Base-by-base conservation (phyloP, 2,888 invertebrate species). In the Aphrophora alni region DNA sequence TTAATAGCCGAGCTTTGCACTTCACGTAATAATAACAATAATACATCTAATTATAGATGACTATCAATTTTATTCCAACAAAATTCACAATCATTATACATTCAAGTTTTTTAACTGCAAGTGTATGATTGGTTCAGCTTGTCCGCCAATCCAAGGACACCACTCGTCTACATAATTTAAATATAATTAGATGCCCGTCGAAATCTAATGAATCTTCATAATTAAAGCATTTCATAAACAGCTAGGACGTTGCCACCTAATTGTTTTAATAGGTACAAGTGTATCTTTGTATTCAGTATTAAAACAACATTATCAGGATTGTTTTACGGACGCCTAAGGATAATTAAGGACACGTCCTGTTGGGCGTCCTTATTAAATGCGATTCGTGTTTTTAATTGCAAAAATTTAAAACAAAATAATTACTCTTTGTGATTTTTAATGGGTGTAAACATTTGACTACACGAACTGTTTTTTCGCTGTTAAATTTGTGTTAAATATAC, bases 1-100 rank as follows among this genome's bases (percentile, higher is more conserved):
- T 73, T 79, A 74, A 59, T 59, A 4, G 10, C 59, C 59, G 4
- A 2, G 5, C 59, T 3, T 21, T 59, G 59, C 59, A 59, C 5
- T 59, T 59, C 74, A 69, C 78, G n/a, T n/a, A 68, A 73, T 78
- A 78, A 78, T 78, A 73, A 73, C 78, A 78, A 79, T 79, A 79
- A 79, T 79, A 79, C 33, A 74, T 25, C 74, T 79, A 79, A 79
- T 79, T 74, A 79, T 68, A 38, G 78, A 79, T 79, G 78, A 79
- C 78, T 79, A 79, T 79, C 78, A 79, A 79, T 79, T 74, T 78
- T 44, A 44, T 44, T 5, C 21, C 10, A 59, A 59, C 59, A 59
- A 59, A 59, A 59, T 59, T 59, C 59, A 59, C 21, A 59, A 59
- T 59, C 59, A 59, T 59, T 59, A 59, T 59, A 59, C 12, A 59